phyloP scores from a whole-genome alignment of 2,797 vertebrate species.

The Poecilia gillii region DNA sequence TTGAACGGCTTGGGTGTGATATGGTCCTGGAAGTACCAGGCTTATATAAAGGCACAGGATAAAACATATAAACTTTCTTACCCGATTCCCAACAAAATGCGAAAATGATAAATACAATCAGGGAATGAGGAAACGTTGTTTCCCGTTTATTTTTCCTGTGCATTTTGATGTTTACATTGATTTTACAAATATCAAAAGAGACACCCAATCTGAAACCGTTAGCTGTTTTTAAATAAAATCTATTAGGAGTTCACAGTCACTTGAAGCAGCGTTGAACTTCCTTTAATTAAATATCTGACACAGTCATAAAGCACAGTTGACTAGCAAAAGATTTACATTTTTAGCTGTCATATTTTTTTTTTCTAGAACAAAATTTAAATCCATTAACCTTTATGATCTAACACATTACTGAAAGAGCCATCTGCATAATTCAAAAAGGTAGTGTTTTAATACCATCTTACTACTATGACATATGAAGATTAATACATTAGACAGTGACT shows the following conservation, averaged over 20 bases:
- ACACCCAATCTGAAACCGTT: background rate
- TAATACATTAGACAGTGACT: background rate
- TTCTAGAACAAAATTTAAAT: background rate
- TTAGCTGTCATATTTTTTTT: too few species aligned
- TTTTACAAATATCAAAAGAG: background rate
- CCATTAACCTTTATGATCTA: background rate
- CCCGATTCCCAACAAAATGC: background rate
- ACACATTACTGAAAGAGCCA: background rate
- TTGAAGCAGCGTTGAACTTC: background rate
- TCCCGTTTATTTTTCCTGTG: background rate
- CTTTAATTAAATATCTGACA: background rate
- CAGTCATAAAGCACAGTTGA: background rate
- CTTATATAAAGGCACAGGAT: constrained; percentile 1
- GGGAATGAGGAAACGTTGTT: constrained; percentile 1
- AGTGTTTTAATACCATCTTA: background rate
- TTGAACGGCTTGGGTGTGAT: constrained; percentile 29
- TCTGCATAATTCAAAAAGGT: background rate
- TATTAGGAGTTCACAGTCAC: background rate
- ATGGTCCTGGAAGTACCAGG: background rate
- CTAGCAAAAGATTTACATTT: background rate
- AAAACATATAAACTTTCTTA: background rate
- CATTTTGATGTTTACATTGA: constrained; percentile 1
- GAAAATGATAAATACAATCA: background rate
- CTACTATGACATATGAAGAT: background rate
- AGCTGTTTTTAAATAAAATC: background rate